phyloP scores from a whole-genome alignment of 37 sponge, comb jelly and placozoan species.

The Aplysina aerophoba region DNA sequence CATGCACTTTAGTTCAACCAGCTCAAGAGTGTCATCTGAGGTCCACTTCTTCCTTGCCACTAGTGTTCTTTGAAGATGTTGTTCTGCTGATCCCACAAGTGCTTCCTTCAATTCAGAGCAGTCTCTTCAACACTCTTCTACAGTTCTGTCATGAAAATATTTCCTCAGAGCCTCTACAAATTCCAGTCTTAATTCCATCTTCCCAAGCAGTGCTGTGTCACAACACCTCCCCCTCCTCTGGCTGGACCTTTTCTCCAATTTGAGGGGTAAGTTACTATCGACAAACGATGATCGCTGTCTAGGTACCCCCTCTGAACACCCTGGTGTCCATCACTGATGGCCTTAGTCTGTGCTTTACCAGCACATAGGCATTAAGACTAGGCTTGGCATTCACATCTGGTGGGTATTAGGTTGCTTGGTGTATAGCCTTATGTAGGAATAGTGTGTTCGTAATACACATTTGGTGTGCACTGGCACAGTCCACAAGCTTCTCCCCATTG shows the following conservation, averaged over 20 bases:
- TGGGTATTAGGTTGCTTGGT: too few species aligned
- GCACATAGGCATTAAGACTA: not conserved
- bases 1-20: too few species aligned
- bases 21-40: conserved; percentile 2
- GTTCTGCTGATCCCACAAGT: too few species aligned
- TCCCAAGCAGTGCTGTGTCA: not conserved
- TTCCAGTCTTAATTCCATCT: not conserved
- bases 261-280: not conserved
- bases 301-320: not conserved
- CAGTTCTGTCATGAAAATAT: not conserved
- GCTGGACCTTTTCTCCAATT: not conserved
- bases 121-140: too few species aligned
- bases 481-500: not conserved
- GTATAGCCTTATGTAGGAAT: not conserved
- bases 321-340: not conserved
- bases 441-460: not conserved
- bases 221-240: not conserved
- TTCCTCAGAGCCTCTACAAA: not conserved
- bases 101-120: too few species aligned
- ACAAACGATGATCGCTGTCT: not conserved
- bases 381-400: too few species aligned
- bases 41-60: too few species aligned
- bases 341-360: not conserved
- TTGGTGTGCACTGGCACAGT: not conserved
- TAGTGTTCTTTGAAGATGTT: too few species aligned